Base-by-base conservation (phyloP, 2,797 vertebrate genomes). In the Paedocypris micromegethes region DNA sequence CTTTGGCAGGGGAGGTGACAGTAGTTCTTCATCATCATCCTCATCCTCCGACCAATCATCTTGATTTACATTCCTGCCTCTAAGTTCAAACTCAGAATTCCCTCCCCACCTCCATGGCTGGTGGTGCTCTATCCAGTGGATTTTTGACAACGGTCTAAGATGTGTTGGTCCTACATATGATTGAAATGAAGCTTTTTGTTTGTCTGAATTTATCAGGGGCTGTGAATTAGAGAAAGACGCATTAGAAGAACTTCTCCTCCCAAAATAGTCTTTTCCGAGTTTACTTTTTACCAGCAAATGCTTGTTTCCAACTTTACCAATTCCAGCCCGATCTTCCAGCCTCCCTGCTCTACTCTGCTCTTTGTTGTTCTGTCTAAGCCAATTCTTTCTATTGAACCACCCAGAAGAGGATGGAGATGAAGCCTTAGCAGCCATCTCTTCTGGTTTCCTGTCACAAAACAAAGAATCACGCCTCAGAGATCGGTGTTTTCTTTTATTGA, bases 401-500 rank as follows among this genome's bases (percentile, higher is more conserved):
- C 91, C 89, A 0, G 93, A 97, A 43, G 93, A 88, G 80, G 93
- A 89, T 69, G 92, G 88, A 0, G 94, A 90, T 0, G 90, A 85
- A 39, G 93, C 92, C 1, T 91, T 92, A 67, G 93, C 90, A 51
- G 92, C 68, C 0, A 64, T 41, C n/a, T 68, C 46, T 90, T 80
- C 85, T 91, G 9, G 88, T 39, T 84, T 91, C 82, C 69, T 81
- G 77, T 49, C 81, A 82, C 73, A 76, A 55, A 83, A 73, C 57
- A 72, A 91, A 56, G 90, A 89, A 67, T 93, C 95, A 79, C 93
- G 94, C 68, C 93, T 90, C 39, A 94, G 79, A 45, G 94, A 81
- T 81, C 96, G 92, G 83, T 92, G 91, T 77, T 95, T 95, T 77
- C 94, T 93, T 86, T 96, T 93, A 84, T 96, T 94, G 60, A 97